Percentiles rank a stretch among this genome's conserved stretches.
Evolutionary conservation across 2,888 invertebrate species (phyloP).

Genomic region (Calameuta pallipes): DNA sequence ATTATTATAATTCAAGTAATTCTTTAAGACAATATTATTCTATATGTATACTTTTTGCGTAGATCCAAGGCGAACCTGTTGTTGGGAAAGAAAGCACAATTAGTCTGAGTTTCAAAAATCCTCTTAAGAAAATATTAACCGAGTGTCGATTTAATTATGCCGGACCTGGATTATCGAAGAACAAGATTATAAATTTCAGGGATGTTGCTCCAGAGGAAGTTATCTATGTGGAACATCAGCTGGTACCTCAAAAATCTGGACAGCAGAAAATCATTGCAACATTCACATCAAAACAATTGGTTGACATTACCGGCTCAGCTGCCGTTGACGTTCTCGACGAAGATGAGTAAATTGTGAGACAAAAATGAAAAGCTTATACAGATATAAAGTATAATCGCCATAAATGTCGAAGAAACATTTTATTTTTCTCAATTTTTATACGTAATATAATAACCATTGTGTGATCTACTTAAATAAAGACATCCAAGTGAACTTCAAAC

Average conservation of each 20-base stretch:
- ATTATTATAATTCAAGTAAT: neutral
- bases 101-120: conserved; percentile 76
- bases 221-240: conserved; percentile 70
- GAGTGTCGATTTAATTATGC: conserved; percentile 78
- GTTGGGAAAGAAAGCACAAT: conserved; percentile 70
- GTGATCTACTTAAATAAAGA: neutral
- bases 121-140: conserved; percentile 73
- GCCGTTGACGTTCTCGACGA: conserved; percentile 70
- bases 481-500: neutral
- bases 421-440: neutral
- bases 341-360: conserved; percentile 30
- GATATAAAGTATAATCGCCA: neutral
- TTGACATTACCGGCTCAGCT: conserved; percentile 77
- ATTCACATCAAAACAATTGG: conserved; percentile 76
- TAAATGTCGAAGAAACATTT: neutral
- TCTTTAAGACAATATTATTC: conserved; percentile 1
- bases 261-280: conserved; percentile 77
- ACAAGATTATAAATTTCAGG: conserved; percentile 70
- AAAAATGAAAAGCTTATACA: neutral
- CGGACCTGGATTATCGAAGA: conserved; percentile 75
- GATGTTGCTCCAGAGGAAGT: conserved; percentile 71
- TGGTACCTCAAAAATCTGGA: conserved; percentile 75
- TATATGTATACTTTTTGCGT: neutral
- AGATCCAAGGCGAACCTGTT: conserved; percentile 74
- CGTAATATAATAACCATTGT: neutral